Evolutionary conservation across 2,888 invertebrate genomes (phyloP).

Genomic region (Protophormia terraenovae): DNA sequence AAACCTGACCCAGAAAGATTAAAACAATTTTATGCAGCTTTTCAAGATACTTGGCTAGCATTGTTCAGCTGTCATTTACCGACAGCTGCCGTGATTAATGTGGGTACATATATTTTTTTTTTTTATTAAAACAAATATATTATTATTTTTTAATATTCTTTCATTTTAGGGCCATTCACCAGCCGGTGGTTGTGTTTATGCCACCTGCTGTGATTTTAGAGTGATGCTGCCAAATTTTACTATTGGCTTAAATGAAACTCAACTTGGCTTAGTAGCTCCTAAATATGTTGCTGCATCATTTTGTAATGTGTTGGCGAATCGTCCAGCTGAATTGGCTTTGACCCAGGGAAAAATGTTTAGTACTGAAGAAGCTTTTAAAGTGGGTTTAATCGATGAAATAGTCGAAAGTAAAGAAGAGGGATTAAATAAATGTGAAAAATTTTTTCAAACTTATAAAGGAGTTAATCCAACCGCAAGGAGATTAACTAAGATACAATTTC

Average conservation of each 20-base stretch:
- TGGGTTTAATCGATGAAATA: constrained; percentile 89
- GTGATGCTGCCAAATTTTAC: constrained; percentile 90
- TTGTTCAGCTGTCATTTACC: constrained; percentile 87
- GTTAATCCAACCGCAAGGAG: constrained; percentile 85
- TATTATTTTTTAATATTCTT: background rate
- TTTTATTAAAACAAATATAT: background rate
- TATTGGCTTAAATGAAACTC: constrained; percentile 94
- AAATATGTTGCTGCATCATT: constrained; percentile 86
- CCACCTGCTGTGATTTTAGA: constrained; percentile 91
- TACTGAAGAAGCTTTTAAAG: constrained; percentile 88
- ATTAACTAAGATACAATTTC: constrained; percentile 83
- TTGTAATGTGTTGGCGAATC: constrained; percentile 84
- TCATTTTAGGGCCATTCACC: constrained; percentile 88
- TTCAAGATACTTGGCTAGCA: constrained; percentile 91
- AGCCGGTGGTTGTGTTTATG: constrained; percentile 91
- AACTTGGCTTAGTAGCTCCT: constrained; percentile 91
- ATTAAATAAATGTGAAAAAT: constrained; percentile 85
- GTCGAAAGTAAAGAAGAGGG: constrained; percentile 87
- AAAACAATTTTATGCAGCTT: constrained; percentile 87
- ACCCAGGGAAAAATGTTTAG: constrained; percentile 88
- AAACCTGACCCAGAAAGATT: constrained; percentile 87
- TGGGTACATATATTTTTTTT: constrained; percentile 79
- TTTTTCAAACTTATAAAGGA: constrained; percentile 86
- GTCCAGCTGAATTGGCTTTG: constrained; percentile 89
- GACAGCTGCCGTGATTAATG: constrained; percentile 92